phyloP scores from a whole-genome alignment of 2,113 vertebrate species.

The Gasterosteus nipponicus region DNA sequence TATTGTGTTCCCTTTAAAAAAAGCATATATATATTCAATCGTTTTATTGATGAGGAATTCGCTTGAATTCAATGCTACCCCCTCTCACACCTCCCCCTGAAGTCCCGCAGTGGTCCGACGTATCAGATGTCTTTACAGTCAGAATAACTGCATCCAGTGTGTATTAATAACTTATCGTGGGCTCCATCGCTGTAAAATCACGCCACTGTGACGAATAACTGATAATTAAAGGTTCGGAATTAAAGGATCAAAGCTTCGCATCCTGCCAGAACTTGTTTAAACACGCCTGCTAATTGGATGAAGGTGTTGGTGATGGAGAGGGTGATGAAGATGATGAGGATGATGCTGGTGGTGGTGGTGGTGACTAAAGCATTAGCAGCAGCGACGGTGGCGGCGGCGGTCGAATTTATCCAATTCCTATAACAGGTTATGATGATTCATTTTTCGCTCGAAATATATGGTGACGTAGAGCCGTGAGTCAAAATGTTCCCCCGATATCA shows the following conservation, averaged over 20 bases:
- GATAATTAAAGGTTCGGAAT: conserved; percentile 65
- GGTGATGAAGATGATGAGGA: conserved; percentile 69
- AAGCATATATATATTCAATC: too few relatives aligned
- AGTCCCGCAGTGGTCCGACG: conserved; percentile 63
- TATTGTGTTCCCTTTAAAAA: too few relatives aligned
- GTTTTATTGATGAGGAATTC: conserved; percentile 8
- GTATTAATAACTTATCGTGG: conserved; percentile 65
- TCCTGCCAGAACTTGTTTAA: conserved; percentile 68
- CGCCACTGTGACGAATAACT: conserved; percentile 57
- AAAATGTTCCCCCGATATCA: conserved; percentile 46
- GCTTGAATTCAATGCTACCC: conserved; percentile 35
- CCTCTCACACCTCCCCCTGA: conserved; percentile 21
- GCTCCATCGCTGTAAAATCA: conserved; percentile 42
- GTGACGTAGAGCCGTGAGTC: conserved; percentile 38
- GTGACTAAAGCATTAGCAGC: conserved; percentile 67
- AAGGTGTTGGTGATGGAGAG: conserved; percentile 66
- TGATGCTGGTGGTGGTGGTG: conserved; percentile 38
- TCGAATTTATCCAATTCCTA: conserved; percentile 54
- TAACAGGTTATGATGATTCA: conserved; percentile 67
- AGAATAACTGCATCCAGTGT: conserved; percentile 37
- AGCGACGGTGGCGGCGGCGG: conserved; percentile 24
- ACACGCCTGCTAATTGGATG: conserved; percentile 75
- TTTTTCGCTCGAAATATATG: conserved; percentile 66
- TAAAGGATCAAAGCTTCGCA: conserved; percentile 30
- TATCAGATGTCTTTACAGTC: conserved; percentile 46